Percentiles rank a stretch among this genome's conserved stretches.
These are phyloP conservation scores for Cavia aperea DNA, from an alignment of 2,113 vertebrate species.

Conservation along the genomic window DNA sequence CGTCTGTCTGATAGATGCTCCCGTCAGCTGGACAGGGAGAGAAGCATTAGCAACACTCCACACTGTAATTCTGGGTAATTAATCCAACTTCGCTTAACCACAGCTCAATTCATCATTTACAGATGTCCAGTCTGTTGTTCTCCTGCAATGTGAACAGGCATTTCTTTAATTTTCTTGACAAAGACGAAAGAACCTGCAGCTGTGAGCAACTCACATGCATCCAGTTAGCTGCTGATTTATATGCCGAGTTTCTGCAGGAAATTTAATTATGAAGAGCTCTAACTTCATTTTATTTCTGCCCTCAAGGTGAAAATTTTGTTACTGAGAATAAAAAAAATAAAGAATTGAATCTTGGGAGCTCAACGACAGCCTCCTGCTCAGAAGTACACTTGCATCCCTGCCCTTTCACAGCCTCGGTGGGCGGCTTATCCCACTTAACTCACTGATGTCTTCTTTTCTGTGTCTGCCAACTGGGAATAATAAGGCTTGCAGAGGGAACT, in stretches of 20 bases:
- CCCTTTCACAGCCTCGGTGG: not conserved
- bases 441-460: not conserved
- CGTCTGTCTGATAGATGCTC: conserved; percentile 26
- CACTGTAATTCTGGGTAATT: conserved; percentile 67
- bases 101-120: conserved; percentile 63
- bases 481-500: not conserved
- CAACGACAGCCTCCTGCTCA: not conserved
- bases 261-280: conserved; percentile 68
- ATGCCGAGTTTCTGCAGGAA: conserved; percentile 59
- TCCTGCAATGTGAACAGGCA: conserved; percentile 58
- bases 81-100: conserved; percentile 63
- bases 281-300: conserved; percentile 67
- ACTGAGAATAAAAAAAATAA: conserved; percentile 20
- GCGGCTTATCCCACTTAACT: not conserved
- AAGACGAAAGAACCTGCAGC: conserved; percentile 56
- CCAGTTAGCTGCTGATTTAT: conserved; percentile 63
- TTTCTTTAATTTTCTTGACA: conserved; percentile 57
- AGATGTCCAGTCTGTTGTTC: conserved; percentile 54
- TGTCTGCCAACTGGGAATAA: not conserved
- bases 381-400: not conserved
- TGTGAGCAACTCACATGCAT: conserved; percentile 37
- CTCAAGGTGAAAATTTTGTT: conserved; percentile 60
- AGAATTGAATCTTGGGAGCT: conserved; percentile 33
- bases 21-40: conserved; percentile 17
- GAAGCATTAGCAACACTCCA: conserved; percentile 35